Conservation (phyloP, 2,113 vertebrate genomes). For the Eulemur rufifrons region DNA sequence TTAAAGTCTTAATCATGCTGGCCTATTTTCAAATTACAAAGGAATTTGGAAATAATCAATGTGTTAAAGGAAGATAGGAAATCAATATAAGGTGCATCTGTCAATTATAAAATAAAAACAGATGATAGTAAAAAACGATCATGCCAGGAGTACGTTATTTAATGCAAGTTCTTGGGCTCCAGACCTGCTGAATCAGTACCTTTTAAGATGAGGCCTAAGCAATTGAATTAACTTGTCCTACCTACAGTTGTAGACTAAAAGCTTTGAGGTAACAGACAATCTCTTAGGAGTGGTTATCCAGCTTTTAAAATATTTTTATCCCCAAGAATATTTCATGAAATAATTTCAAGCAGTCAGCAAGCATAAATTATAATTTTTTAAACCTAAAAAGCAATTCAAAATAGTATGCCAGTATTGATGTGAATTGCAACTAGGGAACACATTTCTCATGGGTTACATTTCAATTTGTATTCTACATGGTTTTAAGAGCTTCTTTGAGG, state of each 20-base stretch:
- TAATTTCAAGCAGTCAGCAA: constrained; percentile 33
- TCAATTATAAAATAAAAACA: constrained; percentile 32
- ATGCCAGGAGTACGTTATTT: neutral
- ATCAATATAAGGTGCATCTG: neutral
- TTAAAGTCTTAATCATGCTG: neutral
- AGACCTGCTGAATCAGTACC: neutral
- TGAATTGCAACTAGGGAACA: neutral
- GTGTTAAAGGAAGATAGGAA: neutral
- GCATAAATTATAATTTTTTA: neutral
- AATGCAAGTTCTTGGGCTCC: neutral
- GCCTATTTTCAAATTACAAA: constrained; percentile 9
- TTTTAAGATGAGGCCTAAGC: neutral
- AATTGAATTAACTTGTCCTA: neutral
- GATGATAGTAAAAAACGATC: neutral
- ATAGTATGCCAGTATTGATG: neutral
- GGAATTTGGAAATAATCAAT: neutral
- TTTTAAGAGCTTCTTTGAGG: neutral
- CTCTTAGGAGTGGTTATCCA: neutral
- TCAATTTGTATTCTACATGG: neutral
- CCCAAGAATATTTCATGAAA: neutral
- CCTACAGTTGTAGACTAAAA: neutral
- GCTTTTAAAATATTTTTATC: constrained; percentile 35
- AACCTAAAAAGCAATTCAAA: neutral
- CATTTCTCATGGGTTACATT: neutral
- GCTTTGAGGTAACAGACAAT: neutral